Evolutionary conservation across 2,797 vertebrate species (phyloP).

Genomic region (Diceros bicornis): DNA sequence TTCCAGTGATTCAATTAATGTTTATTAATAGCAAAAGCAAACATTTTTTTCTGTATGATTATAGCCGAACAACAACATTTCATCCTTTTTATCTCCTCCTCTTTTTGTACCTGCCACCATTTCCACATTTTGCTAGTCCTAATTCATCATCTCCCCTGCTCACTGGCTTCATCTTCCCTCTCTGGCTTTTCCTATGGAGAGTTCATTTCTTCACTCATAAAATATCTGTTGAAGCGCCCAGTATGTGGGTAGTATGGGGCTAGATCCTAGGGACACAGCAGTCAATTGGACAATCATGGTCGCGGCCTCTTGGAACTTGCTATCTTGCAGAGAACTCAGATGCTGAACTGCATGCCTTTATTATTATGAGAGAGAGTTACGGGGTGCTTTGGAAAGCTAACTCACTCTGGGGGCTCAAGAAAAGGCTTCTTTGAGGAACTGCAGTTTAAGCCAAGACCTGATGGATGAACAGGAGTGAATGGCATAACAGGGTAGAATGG

Average conservation of each 20-base stretch:
- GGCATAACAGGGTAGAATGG: background rate
- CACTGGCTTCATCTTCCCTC: background rate
- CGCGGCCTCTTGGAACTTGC: background rate
- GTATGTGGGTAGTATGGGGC: background rate
- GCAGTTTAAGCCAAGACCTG: background rate
- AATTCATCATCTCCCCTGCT: background rate
- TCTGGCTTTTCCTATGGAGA: background rate
- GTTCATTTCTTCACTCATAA: background rate
- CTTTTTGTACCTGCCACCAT: background rate
- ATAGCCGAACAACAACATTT: background rate
- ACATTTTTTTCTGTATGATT: background rate
- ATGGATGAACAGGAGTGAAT: background rate
- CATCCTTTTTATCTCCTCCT: background rate
- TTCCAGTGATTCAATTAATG: background rate
- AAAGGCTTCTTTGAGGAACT: background rate
- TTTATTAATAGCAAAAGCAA: constrained; percentile 26
- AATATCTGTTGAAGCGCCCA: background rate
- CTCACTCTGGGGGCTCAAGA: background rate
- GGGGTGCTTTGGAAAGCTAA: background rate
- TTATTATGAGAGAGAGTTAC: background rate
- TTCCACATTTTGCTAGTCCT: background rate
- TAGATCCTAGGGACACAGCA: background rate
- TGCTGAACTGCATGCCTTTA: background rate
- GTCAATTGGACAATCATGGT: background rate
- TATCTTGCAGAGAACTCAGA: constrained; percentile 13